A percentile compares a stretch with the other conserved stretches of the same genome.
Conservation (phyloP, 2,113 vertebrate species). For the Oenanthe oenanthe region DNA sequence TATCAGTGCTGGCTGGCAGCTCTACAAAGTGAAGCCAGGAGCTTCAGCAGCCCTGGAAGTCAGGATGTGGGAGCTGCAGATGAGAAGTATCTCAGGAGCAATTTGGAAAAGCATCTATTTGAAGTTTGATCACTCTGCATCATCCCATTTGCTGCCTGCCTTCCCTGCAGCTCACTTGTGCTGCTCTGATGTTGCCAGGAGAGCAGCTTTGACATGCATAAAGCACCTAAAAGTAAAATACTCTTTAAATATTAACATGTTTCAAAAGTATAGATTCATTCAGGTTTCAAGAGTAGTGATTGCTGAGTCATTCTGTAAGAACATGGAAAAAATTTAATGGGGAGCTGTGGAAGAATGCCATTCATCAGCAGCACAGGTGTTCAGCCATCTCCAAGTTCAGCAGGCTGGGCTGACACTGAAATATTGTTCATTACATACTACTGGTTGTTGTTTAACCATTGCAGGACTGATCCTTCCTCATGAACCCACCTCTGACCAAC, state of each 20-base stretch:
- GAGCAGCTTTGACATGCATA: background rate
- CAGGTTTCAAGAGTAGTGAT: background rate
- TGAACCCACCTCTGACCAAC: background rate
- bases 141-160: background rate
- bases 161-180: conserved; percentile 15
- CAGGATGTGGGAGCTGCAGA: conserved; percentile 28
- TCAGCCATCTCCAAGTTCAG: background rate
- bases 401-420: background rate
- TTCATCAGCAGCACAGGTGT: conserved; percentile 44
- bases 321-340: background rate
- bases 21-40: conserved; percentile 4
- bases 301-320: conserved; percentile 34
- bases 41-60: background rate
- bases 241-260: background rate
- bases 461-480: background rate
- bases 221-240: conserved; percentile 29
- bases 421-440: background rate
- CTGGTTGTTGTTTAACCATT: background rate
- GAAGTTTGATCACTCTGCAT: conserved; percentile 32
- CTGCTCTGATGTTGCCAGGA: conserved; percentile 10
- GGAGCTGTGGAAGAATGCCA: conserved; percentile 13
- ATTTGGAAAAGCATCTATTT: conserved; percentile 20
- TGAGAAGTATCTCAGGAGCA: conserved; percentile 35
- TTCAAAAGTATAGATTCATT: conserved; percentile 6
- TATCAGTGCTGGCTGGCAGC: conserved; percentile 35